Evolutionary conservation across 2,888 invertebrate genomes (phyloP).

Genomic region (Geotrupes spiniger): DNA sequence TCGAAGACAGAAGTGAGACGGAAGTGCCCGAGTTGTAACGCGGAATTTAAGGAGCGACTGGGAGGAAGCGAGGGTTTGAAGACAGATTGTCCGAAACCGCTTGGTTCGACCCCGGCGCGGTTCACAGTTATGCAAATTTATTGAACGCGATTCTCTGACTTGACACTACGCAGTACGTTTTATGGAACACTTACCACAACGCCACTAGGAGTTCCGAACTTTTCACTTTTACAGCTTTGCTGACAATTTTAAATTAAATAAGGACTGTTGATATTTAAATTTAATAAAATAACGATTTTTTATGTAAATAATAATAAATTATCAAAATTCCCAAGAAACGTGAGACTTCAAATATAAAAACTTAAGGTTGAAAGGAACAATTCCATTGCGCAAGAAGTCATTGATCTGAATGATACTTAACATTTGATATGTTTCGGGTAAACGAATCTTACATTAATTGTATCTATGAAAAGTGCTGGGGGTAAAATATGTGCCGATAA

Average conservation of each 20-base stretch:
- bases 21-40: constrained; percentile 30
- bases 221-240: constrained; percentile 12
- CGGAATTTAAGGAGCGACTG: constrained; percentile 26
- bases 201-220: constrained; percentile 5
- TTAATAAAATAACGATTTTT: too few relatives aligned
- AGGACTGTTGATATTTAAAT: too few relatives aligned
- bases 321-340: too few relatives aligned
- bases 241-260: constrained; percentile 1
- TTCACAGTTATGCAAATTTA: constrained; percentile 38
- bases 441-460: too few relatives aligned
- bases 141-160: constrained; percentile 26
- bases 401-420: too few relatives aligned
- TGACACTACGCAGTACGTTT: constrained; percentile 13
- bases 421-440: too few relatives aligned
- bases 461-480: too few relatives aligned
- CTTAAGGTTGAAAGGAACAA: too few relatives aligned
- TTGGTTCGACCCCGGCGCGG: constrained; percentile 30
- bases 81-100: constrained; percentile 37
- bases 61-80: constrained; percentile 28
- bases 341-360: too few relatives aligned
- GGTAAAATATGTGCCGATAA: too few relatives aligned
- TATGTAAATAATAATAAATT: too few relatives aligned
- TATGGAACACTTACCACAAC: constrained; percentile 15
- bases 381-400: too few relatives aligned
- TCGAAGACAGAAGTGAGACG: constrained; percentile 26